Evolutionary conservation across 1,140 invertebrate species (phyloP), one percentile per base, ranked within the genome.

Genomic region (Caenorhabditis tropicalis): DNA sequence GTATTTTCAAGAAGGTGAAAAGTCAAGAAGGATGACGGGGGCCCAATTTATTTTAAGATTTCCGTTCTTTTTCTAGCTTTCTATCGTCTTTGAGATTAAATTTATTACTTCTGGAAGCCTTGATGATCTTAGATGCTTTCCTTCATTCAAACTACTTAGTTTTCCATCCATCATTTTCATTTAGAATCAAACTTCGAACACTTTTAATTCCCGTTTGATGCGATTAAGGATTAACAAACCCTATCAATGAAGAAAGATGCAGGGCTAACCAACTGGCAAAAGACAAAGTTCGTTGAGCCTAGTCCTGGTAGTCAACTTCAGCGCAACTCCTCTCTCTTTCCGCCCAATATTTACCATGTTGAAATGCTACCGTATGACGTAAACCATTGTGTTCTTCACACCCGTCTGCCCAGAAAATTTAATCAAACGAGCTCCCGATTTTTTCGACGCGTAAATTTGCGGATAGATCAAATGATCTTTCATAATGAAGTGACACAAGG

Each of bases 291-390:
- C 10, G 21, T 24, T 27, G 53, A 24, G 21, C 24, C 53, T 56
- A 27, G 53, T 74, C n/a, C 24, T 9, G 19, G 21, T 74, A 74
- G 43, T 74, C 65, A 74, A 74, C 65, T 74, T 74, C 65, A 46
- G 65, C 65, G 65, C 65, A 43, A 43, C 65, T 74, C 65, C 6
- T 24, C n/a, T 43, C n/a, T 24, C n/a, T 21, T 46, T 43, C 21
- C 36, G 58, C 33, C 65, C 36, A 74, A 74, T 74, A 43, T 74
- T 74, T 74, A 74, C 65, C 36, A 74, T 74, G 65, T 74, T 74
- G 65, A 74, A 74, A 74, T 74, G 65, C 65, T 74, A 74, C 65
- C 65, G 65, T 43, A 74, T 74, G 65, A 74, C 65, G 65, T 74
- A 74, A 74, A 74, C 36, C 65, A 74, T 74, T 74, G 65, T 74